These are phyloP conservation scores for Rhagoletis pomonella DNA, from an alignment of 1,140 invertebrate genomes.

Conservation along the genomic window DNA sequence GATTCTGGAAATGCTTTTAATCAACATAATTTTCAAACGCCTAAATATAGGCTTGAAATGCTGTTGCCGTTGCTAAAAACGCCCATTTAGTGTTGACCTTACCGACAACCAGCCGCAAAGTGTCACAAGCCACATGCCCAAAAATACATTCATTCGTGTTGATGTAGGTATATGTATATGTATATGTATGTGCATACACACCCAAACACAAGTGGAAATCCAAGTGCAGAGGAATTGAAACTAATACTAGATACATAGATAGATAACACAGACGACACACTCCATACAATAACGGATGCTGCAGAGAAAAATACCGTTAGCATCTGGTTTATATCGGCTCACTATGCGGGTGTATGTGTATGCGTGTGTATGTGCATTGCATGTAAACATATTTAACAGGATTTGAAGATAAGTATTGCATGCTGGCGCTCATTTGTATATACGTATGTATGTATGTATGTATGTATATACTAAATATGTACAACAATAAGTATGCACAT, in stretches of 20 bases:
- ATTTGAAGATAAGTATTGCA: conserved; percentile 33
- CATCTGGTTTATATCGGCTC: too few relatives aligned
- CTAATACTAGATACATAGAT: too few relatives aligned
- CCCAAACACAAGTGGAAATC: too few relatives aligned
- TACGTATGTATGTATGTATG: too few relatives aligned
- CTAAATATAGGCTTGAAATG: conserved; percentile 1
- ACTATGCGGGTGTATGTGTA: not conserved
- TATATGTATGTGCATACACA: not conserved
- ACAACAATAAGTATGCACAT: not conserved
- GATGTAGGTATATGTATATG: too few relatives aligned
- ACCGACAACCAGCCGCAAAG: too few relatives aligned
- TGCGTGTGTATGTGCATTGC: conserved; percentile 5
- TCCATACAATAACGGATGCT: too few relatives aligned
- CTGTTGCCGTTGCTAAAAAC: conserved; percentile 16
- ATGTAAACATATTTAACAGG: not conserved
- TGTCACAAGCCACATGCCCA: too few relatives aligned
- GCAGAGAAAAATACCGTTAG: too few relatives aligned
- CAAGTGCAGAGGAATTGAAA: too few relatives aligned
- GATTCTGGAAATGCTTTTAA: conserved; percentile 25
- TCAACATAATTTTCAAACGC: conserved; percentile 38
- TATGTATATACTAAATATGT: not conserved
- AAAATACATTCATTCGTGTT: too few relatives aligned
- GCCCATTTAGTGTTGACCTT: conserved; percentile 42
- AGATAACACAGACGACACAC: too few relatives aligned
- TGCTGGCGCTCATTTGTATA: not conserved